Evolutionary conservation across 2,113 vertebrate genomes (phyloP), one percentile per base, ranked within the genome.

Genomic region (Centropus unirufus): DNA sequence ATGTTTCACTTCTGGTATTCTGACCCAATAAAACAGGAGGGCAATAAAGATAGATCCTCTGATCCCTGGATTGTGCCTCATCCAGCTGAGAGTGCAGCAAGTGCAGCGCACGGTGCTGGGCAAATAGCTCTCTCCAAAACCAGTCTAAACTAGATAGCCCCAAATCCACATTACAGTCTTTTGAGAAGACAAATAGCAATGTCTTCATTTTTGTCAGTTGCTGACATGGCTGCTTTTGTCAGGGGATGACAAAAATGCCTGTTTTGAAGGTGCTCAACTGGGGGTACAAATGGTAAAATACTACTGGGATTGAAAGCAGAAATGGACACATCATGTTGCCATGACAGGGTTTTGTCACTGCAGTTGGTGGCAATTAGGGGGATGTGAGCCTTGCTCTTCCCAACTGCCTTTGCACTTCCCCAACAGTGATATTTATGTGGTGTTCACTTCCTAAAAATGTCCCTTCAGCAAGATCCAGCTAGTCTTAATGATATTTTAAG

Each of bases 1-100:
- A 70, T 40, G 88, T 97, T 97, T 96, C 94, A 54, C 76, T 67
- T 92, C 57, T 96, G 92, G 88, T 61, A 89, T 78, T 95, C 72
- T 61, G 66, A 84, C 73, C 76, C 54, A n/a, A 22, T 83, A 69
- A 92, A 93, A 81, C 49, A 78, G 44, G 55, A 83, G 73, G 61
- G 57, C 79, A 88, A 36, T 92, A 88, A 93, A 93, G 85, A 94
- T 57, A 96, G 85, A 74, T 86, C 68, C 64, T 92, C 59, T 93
- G 93, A 95, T 94, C 92, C 72, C 83, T 81, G 92, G 44, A 6
- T 7, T 90, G 64, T 80, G 44, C 82, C 2, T 2, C 0, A 1
- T 81, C 88, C 96, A 96, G 85, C 94, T 92, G 79, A 1, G 15
- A 81, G 68, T 2, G 15, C 40, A 68, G 79, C 95, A 92, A 30